Evolutionary conservation across 2,888 invertebrate species (phyloP).

Genomic region (Thereva unica): DNA sequence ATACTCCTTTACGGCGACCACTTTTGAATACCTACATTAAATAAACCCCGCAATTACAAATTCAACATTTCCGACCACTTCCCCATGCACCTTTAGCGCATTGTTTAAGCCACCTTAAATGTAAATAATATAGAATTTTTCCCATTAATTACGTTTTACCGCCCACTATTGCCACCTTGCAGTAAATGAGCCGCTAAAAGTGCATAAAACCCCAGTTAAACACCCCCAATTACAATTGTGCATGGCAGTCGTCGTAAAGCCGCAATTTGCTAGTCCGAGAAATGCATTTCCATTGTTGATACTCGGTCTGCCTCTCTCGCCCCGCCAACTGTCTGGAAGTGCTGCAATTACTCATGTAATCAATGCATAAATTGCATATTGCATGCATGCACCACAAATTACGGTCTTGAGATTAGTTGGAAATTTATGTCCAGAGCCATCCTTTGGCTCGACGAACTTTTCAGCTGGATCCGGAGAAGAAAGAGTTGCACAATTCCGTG

Average conservation of each 20-base stretch:
- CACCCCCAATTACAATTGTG: constrained; percentile 2
- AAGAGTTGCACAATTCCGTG: constrained; percentile 36
- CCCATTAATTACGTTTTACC: constrained; percentile 7
- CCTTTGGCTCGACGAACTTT: constrained; percentile 33
- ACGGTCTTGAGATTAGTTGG: constrained; percentile 39
- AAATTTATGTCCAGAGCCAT: constrained; percentile 38
- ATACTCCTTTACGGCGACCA: no score
- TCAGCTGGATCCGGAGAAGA: constrained; percentile 22
- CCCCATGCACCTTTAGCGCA: no score
- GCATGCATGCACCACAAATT: constrained; percentile 37
- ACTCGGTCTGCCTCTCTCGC: constrained; percentile 11
- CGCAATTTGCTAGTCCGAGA: constrained; percentile 4
- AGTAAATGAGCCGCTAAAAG: constrained; percentile 2
- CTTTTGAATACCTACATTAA: no score
- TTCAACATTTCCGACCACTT: no score
- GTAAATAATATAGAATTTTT: no score
- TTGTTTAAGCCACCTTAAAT: no score
- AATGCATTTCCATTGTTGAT: constrained; percentile 10
- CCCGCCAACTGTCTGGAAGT: neutral
- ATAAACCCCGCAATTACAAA: no score
- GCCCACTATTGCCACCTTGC: constrained; percentile 14
- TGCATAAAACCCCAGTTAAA: constrained; percentile 12
- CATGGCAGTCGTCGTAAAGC: constrained; percentile 3
- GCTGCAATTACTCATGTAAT: constrained; percentile 39
- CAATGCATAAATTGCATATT: constrained; percentile 40